phyloP scores from a whole-genome alignment of 2,888 invertebrate species.

The Pediacus dermestoides region DNA sequence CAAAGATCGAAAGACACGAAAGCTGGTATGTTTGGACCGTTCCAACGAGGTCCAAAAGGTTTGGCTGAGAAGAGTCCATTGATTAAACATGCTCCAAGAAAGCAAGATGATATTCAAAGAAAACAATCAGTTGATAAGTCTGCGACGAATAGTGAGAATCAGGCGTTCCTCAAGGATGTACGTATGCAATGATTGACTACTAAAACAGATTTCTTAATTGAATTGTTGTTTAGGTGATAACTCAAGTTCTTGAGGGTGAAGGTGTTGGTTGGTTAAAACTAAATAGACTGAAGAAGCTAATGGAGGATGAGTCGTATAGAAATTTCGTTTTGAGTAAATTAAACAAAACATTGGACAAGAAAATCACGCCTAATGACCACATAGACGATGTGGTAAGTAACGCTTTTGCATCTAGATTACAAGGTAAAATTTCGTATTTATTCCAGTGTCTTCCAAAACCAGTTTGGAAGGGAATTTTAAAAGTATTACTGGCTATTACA shows the following conservation, averaged over 20 bases:
- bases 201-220: conserved; percentile 5
- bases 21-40: conserved; percentile 67
- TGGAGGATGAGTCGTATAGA: conserved; percentile 98
- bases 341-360: conserved; percentile 88
- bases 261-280: conserved; percentile 96
- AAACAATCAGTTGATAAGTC: conserved; percentile 68
- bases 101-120: conserved; percentile 65
- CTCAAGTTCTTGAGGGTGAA: conserved; percentile 83
- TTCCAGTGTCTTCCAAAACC: conserved; percentile 80
- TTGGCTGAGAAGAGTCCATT: conserved; percentile 86
- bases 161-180: conserved; percentile 88
- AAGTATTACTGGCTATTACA: conserved; percentile 83
- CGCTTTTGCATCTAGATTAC: neutral
- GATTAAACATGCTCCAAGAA: conserved; percentile 73
- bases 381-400: conserved; percentile 94
- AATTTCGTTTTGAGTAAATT: conserved; percentile 93
- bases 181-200: conserved; percentile 40
- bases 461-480: conserved; percentile 96
- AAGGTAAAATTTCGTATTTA: conserved; percentile 4
- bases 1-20: conserved; percentile 47
- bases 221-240: conserved; percentile 59
- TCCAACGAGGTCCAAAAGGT: conserved; percentile 75
- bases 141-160: conserved; percentile 83
- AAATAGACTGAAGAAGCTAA: conserved; percentile 86
- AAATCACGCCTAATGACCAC: conserved; percentile 92